Conservation (phyloP, 1,140 invertebrate species). For the Nephotettix cincticeps region DNA sequence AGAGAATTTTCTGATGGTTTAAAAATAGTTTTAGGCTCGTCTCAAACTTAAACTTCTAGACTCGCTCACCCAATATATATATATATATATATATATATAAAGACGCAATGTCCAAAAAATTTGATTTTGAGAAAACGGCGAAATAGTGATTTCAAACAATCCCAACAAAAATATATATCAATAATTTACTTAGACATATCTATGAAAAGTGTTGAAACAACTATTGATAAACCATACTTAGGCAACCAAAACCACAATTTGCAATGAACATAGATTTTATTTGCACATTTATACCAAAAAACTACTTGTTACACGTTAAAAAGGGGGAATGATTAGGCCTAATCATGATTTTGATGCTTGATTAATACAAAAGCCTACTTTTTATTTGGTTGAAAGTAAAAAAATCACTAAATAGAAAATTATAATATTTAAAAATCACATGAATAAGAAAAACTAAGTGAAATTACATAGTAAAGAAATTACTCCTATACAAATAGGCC, state of each 20-base stretch:
- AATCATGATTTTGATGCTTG: background rate
- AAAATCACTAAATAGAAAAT: background rate
- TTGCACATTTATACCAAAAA: background rate
- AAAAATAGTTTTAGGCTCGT: too few relatives aligned
- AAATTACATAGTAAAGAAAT: background rate
- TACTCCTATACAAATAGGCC: background rate
- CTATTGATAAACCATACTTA: background rate
- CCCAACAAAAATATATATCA: background rate
- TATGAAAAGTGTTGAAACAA: background rate
- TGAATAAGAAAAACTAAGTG: background rate
- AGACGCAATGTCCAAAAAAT: background rate
- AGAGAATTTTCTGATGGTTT: too few relatives aligned
- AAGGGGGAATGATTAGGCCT: background rate
- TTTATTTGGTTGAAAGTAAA: background rate
- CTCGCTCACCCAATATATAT: too few relatives aligned
- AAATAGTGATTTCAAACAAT: background rate
- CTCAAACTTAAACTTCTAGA: too few relatives aligned
- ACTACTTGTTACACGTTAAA: background rate
- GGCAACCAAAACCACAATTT: background rate
- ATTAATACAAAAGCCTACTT: background rate
- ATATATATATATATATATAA: too few relatives aligned
- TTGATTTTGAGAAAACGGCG: background rate
- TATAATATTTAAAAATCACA: background rate
- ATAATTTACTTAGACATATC: background rate
- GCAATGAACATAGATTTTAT: background rate